phyloP scores from a whole-genome alignment of 1,140 invertebrate species.

The Archivesica marissinica region DNA sequence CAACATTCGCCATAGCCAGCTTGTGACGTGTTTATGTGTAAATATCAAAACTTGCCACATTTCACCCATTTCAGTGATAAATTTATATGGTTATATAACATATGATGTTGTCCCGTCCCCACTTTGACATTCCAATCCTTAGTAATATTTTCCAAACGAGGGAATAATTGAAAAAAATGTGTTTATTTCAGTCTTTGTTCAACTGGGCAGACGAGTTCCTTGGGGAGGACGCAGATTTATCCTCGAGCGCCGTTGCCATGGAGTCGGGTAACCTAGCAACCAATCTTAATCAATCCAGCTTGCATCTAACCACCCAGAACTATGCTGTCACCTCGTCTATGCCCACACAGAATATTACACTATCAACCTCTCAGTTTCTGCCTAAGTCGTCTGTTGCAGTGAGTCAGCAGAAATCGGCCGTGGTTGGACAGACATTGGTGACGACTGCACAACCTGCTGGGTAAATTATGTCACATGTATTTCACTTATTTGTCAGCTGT shows the following conservation, averaged over 20 bases:
- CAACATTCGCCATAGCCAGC: too few species aligned
- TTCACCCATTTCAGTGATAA: too few species aligned
- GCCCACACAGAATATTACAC: slow-evolving; percentile 37
- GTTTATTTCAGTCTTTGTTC: slow-evolving; percentile 43
- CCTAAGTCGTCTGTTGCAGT: slow-evolving; percentile 6
- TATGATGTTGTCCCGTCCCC: too few species aligned
- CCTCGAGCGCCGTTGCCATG: slow-evolving; percentile 22
- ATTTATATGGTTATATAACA: too few species aligned
- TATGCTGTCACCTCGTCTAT: slow-evolving; percentile 50
- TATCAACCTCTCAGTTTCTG: slow-evolving; percentile 18
- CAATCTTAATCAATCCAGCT: slow-evolving; percentile 42
- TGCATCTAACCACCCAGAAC: slow-evolving; percentile 27
- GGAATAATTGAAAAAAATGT: too few species aligned
- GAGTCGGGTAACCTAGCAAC: slow-evolving; percentile 60
- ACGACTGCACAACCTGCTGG: neutral
- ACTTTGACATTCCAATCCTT: too few species aligned
- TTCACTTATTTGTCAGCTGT: too few species aligned
- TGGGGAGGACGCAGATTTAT: slow-evolving; percentile 19
- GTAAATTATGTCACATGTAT: slow-evolving; percentile 4
- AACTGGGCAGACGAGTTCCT: slow-evolving; percentile 62
- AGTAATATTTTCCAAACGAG: too few species aligned
- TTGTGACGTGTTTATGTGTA: too few species aligned
- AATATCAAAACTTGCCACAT: too few species aligned
- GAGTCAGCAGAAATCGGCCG: neutral
- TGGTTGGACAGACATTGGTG: slow-evolving; percentile 15